Evolutionary conservation across 2,888 invertebrate species (phyloP), one percentile per base, ranked within the genome.

Genomic region (Torymus tubicola): DNA sequence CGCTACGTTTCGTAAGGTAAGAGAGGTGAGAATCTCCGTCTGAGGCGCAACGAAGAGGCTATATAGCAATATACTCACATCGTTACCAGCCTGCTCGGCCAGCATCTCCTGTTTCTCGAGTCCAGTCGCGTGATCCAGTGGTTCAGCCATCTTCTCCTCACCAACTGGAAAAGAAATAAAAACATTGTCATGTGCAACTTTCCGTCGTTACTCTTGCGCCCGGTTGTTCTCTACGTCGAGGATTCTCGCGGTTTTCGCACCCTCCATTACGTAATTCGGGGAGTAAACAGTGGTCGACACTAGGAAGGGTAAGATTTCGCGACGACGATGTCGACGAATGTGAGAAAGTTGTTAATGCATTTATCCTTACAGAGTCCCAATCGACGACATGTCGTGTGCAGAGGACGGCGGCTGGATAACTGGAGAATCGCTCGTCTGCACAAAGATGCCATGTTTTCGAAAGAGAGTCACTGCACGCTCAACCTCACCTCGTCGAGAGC

Each of bases 81-180:
- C 96, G 89, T 98, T 96, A 84, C 98, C 98, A 78, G 96, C 95
- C 85, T 95, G 93, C 90, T 95, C 93, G 50, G 97, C 97, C 84
- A 98, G 91, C 86, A 98, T 91, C 92, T 98, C 98, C 88, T 95
- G 95, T 91, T 97, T 96, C 90, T 98, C 98, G 84, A 97, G 90
- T 86, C 99, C 99, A 52, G 98, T 98, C 31, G 98, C 96, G 90
- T 97, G 97, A 88, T 98, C 98, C 87, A 98, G 84, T 50, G 97
- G 96, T 89, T 98, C 97, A 68, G 96, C 21, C 11, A 81, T 12
- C 52, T 78, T 70, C 13, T 57, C 94, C 94, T 96, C 42, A 8
- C 10, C 10, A 92, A 94, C 95, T 96, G 88, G 12, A 88, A 90
- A 70, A 72, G 8, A 13, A 69, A 57, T 21, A 14, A 65, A 2